Percentiles rank a stretch among this genome's conserved stretches.
Conservation (phyloP, 2,113 vertebrate species). For the human (Homo sapiens) region DNA sequence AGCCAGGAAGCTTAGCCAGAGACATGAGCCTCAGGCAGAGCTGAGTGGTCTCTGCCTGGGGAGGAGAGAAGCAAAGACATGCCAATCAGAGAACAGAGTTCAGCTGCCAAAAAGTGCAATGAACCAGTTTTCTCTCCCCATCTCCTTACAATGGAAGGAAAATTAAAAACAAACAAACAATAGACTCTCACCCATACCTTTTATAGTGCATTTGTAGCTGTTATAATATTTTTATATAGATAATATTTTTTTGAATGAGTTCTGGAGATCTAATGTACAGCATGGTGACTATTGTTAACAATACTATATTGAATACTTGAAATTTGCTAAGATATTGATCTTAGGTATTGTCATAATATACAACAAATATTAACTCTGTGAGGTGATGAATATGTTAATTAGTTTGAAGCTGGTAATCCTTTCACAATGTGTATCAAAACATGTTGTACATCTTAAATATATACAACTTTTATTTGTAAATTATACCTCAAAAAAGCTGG, state of each 20-base stretch:
- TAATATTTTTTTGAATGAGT: background rate
- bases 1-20: background rate
- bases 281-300: background rate
- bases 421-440: background rate
- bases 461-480: background rate
- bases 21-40: background rate
- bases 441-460: background rate
- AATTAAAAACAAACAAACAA: background rate
- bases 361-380: background rate
- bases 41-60: too few species aligned
- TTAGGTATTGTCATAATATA: background rate
- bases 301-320: too few species aligned
- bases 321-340: background rate
- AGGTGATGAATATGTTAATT: background rate
- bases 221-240: background rate
- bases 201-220: background rate
- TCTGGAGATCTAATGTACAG: background rate
- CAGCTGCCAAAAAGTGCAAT: background rate
- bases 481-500: background rate
- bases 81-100: accelerated
- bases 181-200: background rate
- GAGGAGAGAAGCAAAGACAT: background rate
- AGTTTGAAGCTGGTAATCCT: background rate
- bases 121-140: background rate
- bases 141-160: background rate